phyloP scores from a whole-genome alignment of 1,140 invertebrate genomes.

The Heliothis virescens region DNA sequence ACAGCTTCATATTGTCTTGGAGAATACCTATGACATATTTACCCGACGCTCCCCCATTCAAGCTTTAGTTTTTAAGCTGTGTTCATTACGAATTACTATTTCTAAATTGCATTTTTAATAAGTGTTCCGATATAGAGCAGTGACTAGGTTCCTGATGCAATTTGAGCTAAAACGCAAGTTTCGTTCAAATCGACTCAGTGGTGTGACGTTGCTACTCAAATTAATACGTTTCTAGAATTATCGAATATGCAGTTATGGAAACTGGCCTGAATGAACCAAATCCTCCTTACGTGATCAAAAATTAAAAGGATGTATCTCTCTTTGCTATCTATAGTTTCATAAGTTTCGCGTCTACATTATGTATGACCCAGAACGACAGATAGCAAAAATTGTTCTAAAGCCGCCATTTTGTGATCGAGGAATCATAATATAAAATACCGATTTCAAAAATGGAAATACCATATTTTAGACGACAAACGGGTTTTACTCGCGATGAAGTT shows the following conservation, averaged over 20 bases:
- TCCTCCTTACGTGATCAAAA: neutral
- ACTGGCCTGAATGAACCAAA: neutral
- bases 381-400: too few species aligned
- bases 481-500: too few species aligned
- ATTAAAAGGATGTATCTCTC: too few species aligned
- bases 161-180: slow-evolving; percentile 28
- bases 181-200: slow-evolving; percentile 19
- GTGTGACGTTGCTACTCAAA: neutral
- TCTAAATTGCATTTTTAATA: slow-evolving; percentile 40
- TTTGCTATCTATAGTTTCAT: too few species aligned
- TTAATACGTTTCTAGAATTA: neutral
- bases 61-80: neutral
- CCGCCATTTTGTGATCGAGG: too few species aligned
- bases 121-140: neutral
- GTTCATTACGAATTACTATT: slow-evolving; percentile 5
- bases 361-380: too few species aligned
- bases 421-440: too few species aligned
- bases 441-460: too few species aligned
- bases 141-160: slow-evolving; percentile 34
- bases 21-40: slow-evolving; percentile 30
- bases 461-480: too few species aligned
- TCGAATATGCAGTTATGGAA: neutral
- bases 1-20: slow-evolving; percentile 41
- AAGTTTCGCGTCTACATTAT: too few species aligned
- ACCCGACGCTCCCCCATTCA: slow-evolving; percentile 38